A percentile compares a stretch with the other conserved stretches of the same genome.
Evolutionary conservation across 2,797 vertebrate genomes (phyloP).

Genomic region (Ceryle rudis): DNA sequence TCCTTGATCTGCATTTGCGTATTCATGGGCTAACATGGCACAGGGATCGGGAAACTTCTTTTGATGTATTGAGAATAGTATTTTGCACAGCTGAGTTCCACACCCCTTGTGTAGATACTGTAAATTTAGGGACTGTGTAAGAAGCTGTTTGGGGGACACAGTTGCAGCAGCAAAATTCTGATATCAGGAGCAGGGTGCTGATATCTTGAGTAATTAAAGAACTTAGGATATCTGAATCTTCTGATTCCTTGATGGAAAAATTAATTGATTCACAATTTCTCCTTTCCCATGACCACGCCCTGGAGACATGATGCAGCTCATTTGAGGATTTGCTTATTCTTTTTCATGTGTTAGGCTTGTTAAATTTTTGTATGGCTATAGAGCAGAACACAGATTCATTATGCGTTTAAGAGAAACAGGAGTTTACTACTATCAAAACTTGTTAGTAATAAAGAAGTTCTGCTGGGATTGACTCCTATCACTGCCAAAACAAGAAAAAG

Average conservation of each 20-base stretch:
- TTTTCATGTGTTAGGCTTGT: neutral
- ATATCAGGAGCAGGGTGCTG: neutral
- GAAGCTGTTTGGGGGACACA: neutral
- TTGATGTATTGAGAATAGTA: neutral
- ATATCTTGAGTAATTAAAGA: neutral
- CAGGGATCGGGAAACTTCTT: neutral
- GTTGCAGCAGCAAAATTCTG: neutral
- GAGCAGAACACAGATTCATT: neutral
- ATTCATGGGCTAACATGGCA: neutral
- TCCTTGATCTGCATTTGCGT: fast-evolving
- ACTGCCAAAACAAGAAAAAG: neutral
- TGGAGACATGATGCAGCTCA: neutral
- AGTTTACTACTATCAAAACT: neutral
- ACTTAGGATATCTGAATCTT: neutral
- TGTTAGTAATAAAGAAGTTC: neutral
- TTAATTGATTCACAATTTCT: neutral
- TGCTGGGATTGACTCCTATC: neutral
- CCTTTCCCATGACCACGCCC: neutral
- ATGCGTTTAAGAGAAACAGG: neutral
- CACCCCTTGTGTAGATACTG: neutral
- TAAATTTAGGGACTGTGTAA: neutral
- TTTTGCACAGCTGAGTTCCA: neutral
- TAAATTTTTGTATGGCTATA: neutral
- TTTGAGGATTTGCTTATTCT: neutral
- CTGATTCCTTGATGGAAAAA: neutral